phyloP scores from a whole-genome alignment of 2,113 vertebrate species.

The Lophotis ruficrista region DNA sequence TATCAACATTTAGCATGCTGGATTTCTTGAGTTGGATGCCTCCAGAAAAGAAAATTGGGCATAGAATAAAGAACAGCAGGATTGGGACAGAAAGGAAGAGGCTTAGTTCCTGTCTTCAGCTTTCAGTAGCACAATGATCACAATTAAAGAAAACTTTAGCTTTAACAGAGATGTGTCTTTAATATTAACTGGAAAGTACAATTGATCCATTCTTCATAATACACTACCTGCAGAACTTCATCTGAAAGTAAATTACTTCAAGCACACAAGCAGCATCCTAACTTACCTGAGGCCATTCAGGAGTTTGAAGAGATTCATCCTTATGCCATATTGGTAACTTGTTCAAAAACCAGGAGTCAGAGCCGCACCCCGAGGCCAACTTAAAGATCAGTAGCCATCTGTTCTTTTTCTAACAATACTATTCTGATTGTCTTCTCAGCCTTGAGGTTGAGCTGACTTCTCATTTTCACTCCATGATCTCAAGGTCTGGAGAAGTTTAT shows the following conservation, averaged over 20 bases:
- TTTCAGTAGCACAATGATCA: background rate
- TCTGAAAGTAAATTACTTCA: background rate
- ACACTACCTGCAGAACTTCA: background rate
- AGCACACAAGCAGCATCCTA: background rate
- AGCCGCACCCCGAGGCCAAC: background rate
- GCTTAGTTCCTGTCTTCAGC: background rate
- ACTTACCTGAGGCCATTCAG: rapidly evolving
- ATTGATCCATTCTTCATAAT: background rate
- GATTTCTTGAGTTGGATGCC: background rate
- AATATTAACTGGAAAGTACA: background rate
- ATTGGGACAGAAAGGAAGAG: background rate
- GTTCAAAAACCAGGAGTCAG: background rate
- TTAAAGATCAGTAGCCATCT: background rate
- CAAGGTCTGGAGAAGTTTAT: background rate
- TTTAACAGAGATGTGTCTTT: background rate
- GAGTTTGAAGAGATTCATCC: background rate
- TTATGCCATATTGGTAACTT: background rate
- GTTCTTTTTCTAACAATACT: background rate
- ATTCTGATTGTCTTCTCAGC: background rate
- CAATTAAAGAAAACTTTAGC: background rate
- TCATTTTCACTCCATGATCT: background rate
- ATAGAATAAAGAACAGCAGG: background rate
- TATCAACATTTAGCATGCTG: background rate
- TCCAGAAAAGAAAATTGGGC: background rate
- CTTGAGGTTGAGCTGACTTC: background rate